phyloP scores from a whole-genome alignment of 2,888 invertebrate species.

The Slavum lentiscoides region DNA sequence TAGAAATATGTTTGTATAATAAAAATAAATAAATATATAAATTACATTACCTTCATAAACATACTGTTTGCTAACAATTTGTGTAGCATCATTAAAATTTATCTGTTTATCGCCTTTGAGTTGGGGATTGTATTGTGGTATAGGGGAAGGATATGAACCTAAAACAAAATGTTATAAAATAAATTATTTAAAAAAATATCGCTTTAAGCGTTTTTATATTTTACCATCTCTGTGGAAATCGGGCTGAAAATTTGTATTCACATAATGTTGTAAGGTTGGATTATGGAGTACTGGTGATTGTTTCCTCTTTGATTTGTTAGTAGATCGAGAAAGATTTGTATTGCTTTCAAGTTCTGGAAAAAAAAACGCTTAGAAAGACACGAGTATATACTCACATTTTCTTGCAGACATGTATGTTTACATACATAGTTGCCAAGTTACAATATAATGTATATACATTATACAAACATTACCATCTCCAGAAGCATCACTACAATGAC shows the following conservation, averaged over 20 bases:
- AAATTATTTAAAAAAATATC: background rate
- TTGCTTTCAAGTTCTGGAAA: slow-evolving; percentile 45
- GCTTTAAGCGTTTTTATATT: background rate
- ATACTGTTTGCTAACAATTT: slow-evolving; percentile 43
- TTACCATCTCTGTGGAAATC: slow-evolving; percentile 49
- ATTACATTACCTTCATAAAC: slow-evolving; percentile 45
- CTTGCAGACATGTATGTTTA: background rate
- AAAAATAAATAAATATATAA: background rate
- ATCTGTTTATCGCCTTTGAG: slow-evolving; percentile 17
- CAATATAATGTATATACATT: slow-evolving; percentile 6
- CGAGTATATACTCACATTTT: background rate
- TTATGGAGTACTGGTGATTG: slow-evolving; percentile 3
- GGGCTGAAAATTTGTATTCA: slow-evolving; percentile 42
- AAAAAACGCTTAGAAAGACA: slow-evolving; percentile 4
- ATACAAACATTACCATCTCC: slow-evolving; percentile 32
- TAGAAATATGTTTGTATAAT: too few species aligned
- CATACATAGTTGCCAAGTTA: slow-evolving; percentile 30
- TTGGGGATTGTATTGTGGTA: slow-evolving; percentile 43
- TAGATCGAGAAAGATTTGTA: slow-evolving; percentile 3
- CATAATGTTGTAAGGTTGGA: slow-evolving; percentile 9
- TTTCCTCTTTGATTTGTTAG: slow-evolving; percentile 39
- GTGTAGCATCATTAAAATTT: slow-evolving; percentile 6
- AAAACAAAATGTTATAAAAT: slow-evolving; percentile 3
- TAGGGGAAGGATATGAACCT: slow-evolving; percentile 49
- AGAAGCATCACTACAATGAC: slow-evolving; percentile 46